phyloP scores from a whole-genome alignment of 2,888 invertebrate species.

The Platynereis dumerilii region DNA sequence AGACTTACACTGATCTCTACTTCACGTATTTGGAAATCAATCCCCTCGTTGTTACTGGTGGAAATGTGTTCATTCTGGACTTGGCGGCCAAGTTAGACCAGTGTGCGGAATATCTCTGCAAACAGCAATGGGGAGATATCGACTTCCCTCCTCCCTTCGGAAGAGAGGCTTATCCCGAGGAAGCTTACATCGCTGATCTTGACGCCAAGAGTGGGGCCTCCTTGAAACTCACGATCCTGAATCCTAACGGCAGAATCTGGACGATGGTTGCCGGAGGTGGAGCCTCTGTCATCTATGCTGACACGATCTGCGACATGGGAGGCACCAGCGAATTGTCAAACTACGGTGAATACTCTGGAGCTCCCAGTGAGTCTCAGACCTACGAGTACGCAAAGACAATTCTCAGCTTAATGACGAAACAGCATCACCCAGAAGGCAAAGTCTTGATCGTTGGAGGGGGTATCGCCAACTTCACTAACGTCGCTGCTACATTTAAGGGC shows the following conservation, averaged over 20 bases:
- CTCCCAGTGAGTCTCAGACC: constrained; percentile 97
- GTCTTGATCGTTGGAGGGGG: constrained; percentile 96
- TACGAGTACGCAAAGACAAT: constrained; percentile 99
- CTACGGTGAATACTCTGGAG: constrained; percentile 99
- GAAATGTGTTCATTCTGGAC: constrained; percentile 86
- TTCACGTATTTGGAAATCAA: constrained; percentile 99
- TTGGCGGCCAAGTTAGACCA: constrained; percentile 97
- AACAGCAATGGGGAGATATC: constrained; percentile 94
- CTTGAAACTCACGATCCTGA: constrained; percentile 93
- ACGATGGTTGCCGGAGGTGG: constrained; percentile 99
- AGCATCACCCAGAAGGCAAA: constrained; percentile 75
- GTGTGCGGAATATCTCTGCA: constrained; percentile 97
- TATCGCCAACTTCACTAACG: constrained; percentile 99
- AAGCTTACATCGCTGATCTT: constrained; percentile 97
- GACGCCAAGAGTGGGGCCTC: constrained; percentile 99
- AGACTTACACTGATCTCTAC: constrained; percentile 87
- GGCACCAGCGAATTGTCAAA: constrained; percentile 93
- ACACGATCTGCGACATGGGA: constrained; percentile 97
- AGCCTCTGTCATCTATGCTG: constrained; percentile 97
- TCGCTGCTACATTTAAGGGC: constrained; percentile 98
- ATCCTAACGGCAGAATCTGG: constrained; percentile 96
- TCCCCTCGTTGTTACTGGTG: constrained; percentile 82
- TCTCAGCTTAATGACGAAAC: constrained; percentile 90
- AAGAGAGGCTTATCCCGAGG: constrained; percentile 94
- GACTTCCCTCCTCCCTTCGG: constrained; percentile 99